phyloP scores from a whole-genome alignment of 64 coral and sea anemone genomes.

The Dendrophyllia cribrosa region DNA sequence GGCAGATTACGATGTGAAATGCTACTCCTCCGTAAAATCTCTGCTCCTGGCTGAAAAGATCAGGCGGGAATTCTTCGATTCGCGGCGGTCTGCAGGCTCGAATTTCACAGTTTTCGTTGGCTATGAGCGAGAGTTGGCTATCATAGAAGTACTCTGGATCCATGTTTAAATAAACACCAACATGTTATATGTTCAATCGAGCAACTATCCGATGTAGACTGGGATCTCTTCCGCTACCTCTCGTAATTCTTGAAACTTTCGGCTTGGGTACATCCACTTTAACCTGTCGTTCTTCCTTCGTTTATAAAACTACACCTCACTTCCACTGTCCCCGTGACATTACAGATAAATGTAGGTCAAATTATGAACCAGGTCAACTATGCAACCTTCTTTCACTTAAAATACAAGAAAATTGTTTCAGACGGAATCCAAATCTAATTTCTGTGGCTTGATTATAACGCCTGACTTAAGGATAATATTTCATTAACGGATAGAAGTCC shows the following conservation, averaged over 20 bases:
- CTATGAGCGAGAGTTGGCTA: not conserved
- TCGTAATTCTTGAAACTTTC: not conserved
- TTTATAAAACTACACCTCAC: not conserved
- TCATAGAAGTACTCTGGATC: not conserved
- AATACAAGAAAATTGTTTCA: not conserved
- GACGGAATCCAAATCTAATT: not conserved
- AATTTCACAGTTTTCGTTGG: slow-evolving; percentile 46
- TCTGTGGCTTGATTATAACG: too few relatives aligned
- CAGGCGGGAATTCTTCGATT: slow-evolving; percentile 91
- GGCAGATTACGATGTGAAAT: slow-evolving; percentile 75
- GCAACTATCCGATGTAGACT: not conserved
- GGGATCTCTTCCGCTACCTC: not conserved
- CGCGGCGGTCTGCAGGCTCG: slow-evolving; percentile 78
- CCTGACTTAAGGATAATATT: too few relatives aligned
- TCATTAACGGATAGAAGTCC: too few relatives aligned
- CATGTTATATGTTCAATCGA: too few relatives aligned
- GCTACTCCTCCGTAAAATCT: slow-evolving; percentile 83
- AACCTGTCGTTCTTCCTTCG: not conserved
- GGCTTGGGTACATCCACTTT: not conserved
- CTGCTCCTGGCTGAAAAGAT: slow-evolving; percentile 87
- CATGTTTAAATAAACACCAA: slow-evolving; percentile 10
- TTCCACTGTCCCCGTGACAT: not conserved
- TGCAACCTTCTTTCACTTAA: not conserved
- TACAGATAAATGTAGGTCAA: not conserved
- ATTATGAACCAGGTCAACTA: not conserved